phyloP scores from a whole-genome alignment of 2,113 vertebrate species.

The Corydoras sp. region DNA sequence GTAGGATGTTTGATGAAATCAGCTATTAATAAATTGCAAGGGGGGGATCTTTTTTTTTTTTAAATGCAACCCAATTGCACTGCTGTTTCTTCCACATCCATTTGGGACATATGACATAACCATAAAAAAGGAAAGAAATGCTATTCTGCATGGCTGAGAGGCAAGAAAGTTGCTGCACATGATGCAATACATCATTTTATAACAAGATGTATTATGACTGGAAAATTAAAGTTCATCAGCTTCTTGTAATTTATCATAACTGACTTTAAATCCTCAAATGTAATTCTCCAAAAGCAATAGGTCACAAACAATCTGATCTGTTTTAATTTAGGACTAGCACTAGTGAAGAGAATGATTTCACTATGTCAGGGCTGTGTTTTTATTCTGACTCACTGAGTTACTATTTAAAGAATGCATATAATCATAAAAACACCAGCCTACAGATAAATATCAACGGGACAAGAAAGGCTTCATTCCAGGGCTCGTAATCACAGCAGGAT shows the following conservation, averaged over 20 bases:
- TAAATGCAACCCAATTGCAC: no score
- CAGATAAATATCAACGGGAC: conserved; percentile 59
- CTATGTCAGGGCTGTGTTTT: conserved; percentile 43
- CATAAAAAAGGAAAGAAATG: no score
- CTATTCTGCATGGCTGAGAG: no score
- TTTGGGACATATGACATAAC: no score
- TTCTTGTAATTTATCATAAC: conserved; percentile 44
- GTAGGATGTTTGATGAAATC: no score
- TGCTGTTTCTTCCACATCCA: no score
- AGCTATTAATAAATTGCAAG: no score
- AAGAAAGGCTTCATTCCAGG: conserved; percentile 46
- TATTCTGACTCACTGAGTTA: conserved; percentile 44
- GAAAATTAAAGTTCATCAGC: conserved; percentile 37
- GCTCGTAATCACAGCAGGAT: no score
- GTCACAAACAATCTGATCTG: conserved; percentile 33
- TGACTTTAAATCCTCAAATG: conserved; percentile 36
- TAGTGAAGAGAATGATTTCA: no score
- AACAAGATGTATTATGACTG: conserved; percentile 15
- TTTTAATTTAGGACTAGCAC: conserved; percentile 48
- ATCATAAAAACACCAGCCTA: conserved; percentile 52
- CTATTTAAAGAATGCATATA: conserved; percentile 64
- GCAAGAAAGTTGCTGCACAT: no score
- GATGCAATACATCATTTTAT: no score
- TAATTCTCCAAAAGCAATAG: conserved; percentile 22
- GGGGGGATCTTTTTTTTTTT: no score